These are phyloP conservation scores for Patiria miniata DNA, from an alignment of 35 echinoderm and acorn worm species.

Conservation along the genomic window DNA sequence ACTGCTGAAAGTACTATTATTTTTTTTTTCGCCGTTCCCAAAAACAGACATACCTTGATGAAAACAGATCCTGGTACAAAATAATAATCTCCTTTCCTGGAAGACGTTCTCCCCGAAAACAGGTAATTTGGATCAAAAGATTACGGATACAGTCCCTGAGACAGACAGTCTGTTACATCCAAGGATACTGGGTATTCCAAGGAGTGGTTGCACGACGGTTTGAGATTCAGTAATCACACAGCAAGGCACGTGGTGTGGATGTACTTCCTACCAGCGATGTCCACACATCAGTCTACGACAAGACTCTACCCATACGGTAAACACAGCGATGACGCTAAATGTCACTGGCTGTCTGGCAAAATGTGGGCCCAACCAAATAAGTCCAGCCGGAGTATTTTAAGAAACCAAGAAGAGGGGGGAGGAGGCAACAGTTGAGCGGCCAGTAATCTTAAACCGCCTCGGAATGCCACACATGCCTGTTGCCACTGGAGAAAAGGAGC, in stretches of 20 bases:
- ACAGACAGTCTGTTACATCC: not conserved
- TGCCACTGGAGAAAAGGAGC: not conserved
- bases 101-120: not conserved
- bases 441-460: constrained; percentile 51
- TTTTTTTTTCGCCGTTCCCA: too few relatives aligned
- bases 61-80: constrained; percentile 1
- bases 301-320: not conserved
- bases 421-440: constrained; percentile 31
- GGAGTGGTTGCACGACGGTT: not conserved
- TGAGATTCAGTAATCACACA: not conserved
- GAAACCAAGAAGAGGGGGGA: not conserved
- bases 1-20: too few relatives aligned
- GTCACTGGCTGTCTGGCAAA: constrained; percentile 9
- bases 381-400: constrained; percentile 42
- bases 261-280: not conserved
- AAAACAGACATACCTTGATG: not conserved
- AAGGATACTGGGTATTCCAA: constrained; percentile 11
- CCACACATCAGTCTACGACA: constrained; percentile 1
- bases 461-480: constrained; percentile 45
- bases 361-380: constrained; percentile 46
- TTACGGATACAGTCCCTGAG: not conserved
- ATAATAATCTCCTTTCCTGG: not conserved
- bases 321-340: not conserved
- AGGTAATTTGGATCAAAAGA: not conserved
- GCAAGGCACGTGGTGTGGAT: not conserved